Percentiles rank a stretch among this genome's conserved stretches.
Evolutionary conservation across 2,113 vertebrate species (phyloP).

Genomic region (Zosterops japonicus): DNA sequence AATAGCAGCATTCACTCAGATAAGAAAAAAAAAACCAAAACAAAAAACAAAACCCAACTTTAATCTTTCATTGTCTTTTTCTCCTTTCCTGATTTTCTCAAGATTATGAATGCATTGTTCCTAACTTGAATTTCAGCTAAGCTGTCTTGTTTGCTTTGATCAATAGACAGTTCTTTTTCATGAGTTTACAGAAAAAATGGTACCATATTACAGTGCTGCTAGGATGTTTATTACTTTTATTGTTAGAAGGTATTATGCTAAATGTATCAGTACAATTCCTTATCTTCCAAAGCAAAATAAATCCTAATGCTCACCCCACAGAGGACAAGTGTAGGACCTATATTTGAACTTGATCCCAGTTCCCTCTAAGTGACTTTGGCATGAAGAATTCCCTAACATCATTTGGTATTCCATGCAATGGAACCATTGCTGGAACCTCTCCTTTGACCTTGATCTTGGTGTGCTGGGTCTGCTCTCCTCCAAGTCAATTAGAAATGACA

Average conservation of each 20-base stretch:
- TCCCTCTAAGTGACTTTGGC: background rate
- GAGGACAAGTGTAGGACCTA: background rate
- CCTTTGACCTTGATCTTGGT: background rate
- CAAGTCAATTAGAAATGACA: background rate
- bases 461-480: background rate
- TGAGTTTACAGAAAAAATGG: background rate
- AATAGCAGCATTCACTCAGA: background rate
- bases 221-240: background rate
- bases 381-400: background rate
- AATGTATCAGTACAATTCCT: background rate
- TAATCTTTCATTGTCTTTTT: background rate
- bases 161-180: background rate
- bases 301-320: background rate
- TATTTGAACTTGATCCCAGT: background rate
- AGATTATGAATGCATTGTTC: background rate
- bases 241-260: background rate
- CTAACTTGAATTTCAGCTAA: background rate
- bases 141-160: background rate
- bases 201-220: background rate
- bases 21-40: background rate
- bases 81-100: background rate
- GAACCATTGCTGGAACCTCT: background rate
- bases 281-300: background rate
- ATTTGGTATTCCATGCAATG: background rate
- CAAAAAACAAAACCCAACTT: background rate